phyloP scores from a whole-genome alignment of 2,113 vertebrate species.

The Hippocampus guttulatus region DNA sequence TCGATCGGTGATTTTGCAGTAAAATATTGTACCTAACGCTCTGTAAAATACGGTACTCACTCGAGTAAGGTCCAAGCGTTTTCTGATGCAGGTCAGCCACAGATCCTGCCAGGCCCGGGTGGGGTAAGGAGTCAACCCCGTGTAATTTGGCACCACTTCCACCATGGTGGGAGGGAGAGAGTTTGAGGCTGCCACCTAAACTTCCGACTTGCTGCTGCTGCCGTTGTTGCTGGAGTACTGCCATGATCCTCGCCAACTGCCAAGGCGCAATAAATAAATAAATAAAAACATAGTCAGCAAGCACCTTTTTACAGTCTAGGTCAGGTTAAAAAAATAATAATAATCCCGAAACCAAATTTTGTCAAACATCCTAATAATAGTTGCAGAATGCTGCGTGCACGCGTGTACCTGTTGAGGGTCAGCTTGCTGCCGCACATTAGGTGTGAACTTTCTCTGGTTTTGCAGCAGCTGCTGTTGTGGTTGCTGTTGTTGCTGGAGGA shows the following conservation, averaged over 20 bases:
- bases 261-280: background rate
- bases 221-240: constrained; percentile 78
- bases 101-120: constrained; percentile 80
- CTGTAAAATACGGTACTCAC: constrained; percentile 61
- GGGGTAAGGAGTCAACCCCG: constrained; percentile 80
- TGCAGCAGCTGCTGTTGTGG: constrained; percentile 81
- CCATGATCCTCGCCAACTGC: constrained; percentile 92
- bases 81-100: constrained; percentile 92
- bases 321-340: background rate
- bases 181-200: constrained; percentile 82
- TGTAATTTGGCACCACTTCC: constrained; percentile 84
- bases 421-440: constrained; percentile 88
- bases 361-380: background rate
- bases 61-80: constrained; percentile 84
- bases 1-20: too few relatives aligned
- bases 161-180: constrained; percentile 91
- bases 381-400: background rate
- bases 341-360: background rate
- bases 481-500: constrained; percentile 84
- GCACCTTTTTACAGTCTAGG: background rate
- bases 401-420: constrained; percentile 86
- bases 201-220: constrained; percentile 70
- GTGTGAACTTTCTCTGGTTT: constrained; percentile 95
- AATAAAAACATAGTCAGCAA: background rate
- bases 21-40: too few relatives aligned